phyloP scores from a whole-genome alignment of 2,113 vertebrate genomes.

The Tylochromis polylepis region DNA sequence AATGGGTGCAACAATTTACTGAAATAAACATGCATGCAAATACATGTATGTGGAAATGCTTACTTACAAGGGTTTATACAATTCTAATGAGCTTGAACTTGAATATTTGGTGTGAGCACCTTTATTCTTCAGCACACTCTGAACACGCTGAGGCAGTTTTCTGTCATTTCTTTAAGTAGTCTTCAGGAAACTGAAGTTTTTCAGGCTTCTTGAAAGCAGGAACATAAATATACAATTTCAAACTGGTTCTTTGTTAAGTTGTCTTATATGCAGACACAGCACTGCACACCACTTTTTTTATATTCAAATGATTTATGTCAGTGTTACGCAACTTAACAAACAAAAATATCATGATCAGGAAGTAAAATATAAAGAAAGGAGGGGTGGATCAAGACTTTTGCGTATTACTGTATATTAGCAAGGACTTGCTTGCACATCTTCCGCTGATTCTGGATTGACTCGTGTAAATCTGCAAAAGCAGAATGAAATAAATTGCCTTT shows the following conservation, averaged over 20 bases:
- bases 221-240: background rate
- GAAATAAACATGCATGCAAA: background rate
- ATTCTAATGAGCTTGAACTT: too few species aligned
- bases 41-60: too few species aligned
- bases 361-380: background rate
- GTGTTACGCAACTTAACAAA: background rate
- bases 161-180: background rate
- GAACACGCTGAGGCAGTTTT: background rate
- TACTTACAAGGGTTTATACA: accelerated
- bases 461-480: background rate
- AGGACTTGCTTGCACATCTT: background rate
- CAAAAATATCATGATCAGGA: background rate
- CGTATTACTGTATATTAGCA: background rate
- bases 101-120: background rate
- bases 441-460: background rate
- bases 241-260: accelerated
- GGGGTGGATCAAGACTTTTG: background rate
- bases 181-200: background rate
- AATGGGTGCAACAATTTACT: background rate
- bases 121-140: background rate
- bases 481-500: background rate
- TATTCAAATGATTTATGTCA: background rate
- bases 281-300: accelerated
- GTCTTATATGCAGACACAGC: background rate
- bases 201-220: background rate